Percentiles rank a stretch among this genome's conserved stretches.
These are phyloP conservation scores for Campylorhamphus procurvoides DNA, from an alignment of 2,113 vertebrate species.

Conservation along the genomic window DNA sequence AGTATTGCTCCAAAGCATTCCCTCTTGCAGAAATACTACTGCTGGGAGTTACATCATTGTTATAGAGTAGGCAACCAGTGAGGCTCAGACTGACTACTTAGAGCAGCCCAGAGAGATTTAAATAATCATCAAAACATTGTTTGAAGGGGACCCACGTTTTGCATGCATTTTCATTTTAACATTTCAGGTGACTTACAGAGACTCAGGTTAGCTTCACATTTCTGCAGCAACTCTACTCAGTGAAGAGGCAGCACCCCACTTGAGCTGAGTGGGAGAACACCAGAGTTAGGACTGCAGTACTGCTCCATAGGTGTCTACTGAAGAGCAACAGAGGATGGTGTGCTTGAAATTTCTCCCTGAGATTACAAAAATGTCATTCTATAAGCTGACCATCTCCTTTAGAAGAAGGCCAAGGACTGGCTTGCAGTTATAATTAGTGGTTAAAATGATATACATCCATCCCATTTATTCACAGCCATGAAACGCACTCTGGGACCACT, in stretches of 20 bases:
- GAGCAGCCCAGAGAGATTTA: not conserved
- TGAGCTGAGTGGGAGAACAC: not conserved
- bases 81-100: not conserved
- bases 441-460: not conserved
- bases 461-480: not conserved
- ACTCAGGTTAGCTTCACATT: not conserved
- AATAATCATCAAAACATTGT: not conserved
- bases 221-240: not conserved
- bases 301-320: not conserved
- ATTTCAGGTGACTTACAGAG: not conserved
- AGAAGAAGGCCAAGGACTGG: not conserved
- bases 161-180: not conserved
- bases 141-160: not conserved
- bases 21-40: not conserved
- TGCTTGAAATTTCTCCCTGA: not conserved
- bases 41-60: not conserved
- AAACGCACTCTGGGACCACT: not conserved
- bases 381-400: not conserved
- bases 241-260: not conserved
- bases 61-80: not conserved
- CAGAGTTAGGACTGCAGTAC: not conserved
- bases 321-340: accelerated
- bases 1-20: not conserved
- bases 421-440: not conserved
- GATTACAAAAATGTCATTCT: not conserved